Evolutionary conservation across 2,113 vertebrate genomes (phyloP).

Genomic region (Takifugu bimaculatus): DNA sequence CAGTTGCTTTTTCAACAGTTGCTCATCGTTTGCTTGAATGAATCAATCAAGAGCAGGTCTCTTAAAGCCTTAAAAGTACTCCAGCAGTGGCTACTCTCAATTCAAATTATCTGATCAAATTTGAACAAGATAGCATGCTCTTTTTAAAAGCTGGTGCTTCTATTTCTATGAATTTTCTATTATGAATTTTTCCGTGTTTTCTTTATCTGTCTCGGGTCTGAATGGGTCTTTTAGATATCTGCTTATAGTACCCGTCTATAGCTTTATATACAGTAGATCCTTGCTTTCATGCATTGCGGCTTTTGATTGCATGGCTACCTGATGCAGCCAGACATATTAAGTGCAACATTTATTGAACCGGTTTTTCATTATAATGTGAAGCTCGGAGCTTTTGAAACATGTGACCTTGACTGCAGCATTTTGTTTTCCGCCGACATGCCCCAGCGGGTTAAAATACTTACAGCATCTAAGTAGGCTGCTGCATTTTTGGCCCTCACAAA

Average conservation of each 20-base stretch:
- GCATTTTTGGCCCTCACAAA: slow-evolving; percentile 45
- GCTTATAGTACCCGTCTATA: slow-evolving; percentile 3
- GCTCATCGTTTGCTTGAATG: neutral
- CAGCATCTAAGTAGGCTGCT: slow-evolving; percentile 42
- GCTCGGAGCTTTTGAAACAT: slow-evolving; percentile 23
- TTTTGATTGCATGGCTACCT: slow-evolving; percentile 1
- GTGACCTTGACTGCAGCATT: slow-evolving; percentile 33
- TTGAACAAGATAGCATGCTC: neutral
- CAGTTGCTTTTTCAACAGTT: neutral
- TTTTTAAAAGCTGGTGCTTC: neutral
- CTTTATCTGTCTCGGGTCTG: neutral
- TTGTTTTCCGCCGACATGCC: slow-evolving; percentile 39
- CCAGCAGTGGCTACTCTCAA: neutral
- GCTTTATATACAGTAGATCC: slow-evolving; percentile 11
- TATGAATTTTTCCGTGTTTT: neutral
- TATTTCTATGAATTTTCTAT: neutral
- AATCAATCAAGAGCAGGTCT: neutral
- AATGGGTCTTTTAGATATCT: slow-evolving; percentile 1
- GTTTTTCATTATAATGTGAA: slow-evolving; percentile 34
- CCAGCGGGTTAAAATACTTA: slow-evolving; percentile 29
- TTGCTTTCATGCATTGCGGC: slow-evolving; percentile 13
- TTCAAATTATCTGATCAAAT: neutral
- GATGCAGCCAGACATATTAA: slow-evolving; percentile 17
- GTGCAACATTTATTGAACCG: slow-evolving; percentile 39
- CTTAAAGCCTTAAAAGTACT: neutral